Conservation (phyloP, 2,797 vertebrate genomes). For the Rhinophrynus dorsalis region DNA sequence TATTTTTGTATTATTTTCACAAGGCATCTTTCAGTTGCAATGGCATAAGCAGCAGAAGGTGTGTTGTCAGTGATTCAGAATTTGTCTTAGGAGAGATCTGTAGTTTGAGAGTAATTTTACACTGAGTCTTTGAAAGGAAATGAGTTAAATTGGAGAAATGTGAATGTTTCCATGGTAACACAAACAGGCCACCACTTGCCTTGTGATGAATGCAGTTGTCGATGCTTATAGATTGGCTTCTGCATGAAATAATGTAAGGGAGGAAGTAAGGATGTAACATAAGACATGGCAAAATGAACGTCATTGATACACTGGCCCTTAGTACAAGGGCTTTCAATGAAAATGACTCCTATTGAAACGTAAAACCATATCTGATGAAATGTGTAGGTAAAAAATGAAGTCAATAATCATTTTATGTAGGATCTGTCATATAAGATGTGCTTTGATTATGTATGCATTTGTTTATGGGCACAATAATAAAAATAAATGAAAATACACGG, state of each 20-base stretch:
- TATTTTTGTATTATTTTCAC: too few relatives aligned
- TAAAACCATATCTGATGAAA: too few relatives aligned
- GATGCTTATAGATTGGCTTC: conserved; percentile 10
- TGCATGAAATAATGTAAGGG: conserved; percentile 12
- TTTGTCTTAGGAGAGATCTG: background rate
- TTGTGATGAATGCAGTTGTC: conserved; percentile 7
- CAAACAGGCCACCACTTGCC: conserved; percentile 23
- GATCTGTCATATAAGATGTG: too few relatives aligned
- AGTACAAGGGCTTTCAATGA: too few relatives aligned
- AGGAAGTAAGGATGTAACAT: background rate
- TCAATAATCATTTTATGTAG: too few relatives aligned
- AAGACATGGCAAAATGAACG: background rate
- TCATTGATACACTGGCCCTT: background rate
- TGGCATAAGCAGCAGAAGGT: too few relatives aligned
- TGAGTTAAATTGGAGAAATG: conserved; percentile 22
- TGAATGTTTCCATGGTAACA: conserved; percentile 33
- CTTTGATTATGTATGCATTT: too few relatives aligned
- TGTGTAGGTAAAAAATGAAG: too few relatives aligned
- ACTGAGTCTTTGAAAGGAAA: background rate
- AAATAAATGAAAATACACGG: too few relatives aligned
- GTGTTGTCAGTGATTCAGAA: background rate
- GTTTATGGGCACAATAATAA: too few relatives aligned
- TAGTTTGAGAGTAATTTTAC: background rate
- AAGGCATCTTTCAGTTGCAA: too few relatives aligned
- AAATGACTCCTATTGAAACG: too few relatives aligned